Evolutionary conservation across 2,797 vertebrate species (phyloP), one percentile per base, ranked within the genome.

Genomic region (Channallabes apus): DNA sequence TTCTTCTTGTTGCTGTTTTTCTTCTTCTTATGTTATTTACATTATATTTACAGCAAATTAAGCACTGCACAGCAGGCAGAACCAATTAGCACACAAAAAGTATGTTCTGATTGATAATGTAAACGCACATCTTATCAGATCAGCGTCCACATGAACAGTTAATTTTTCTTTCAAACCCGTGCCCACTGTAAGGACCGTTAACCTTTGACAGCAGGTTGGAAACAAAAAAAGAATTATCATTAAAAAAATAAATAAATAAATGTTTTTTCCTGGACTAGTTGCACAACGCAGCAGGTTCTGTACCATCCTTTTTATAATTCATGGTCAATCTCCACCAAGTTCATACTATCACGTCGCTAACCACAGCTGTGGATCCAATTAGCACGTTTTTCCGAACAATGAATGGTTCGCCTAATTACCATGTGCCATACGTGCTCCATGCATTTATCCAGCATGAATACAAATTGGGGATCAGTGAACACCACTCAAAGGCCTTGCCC

Each of bases 381-480:
- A 75, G 56, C 41, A 29, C 56, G 32, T 64, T 85, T 51, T 65
- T 35, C 12, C 38, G 35, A 22, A 68, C 6, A 78, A 61, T 80
- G 67, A 83, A 84, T 35, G 2, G 22, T 84, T 77, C 15, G 46
- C 69, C 29, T 82, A 32, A 54, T 76, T 76, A 72, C 65, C 58
- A 82, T 83, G 83, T 76, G 18, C 64, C 35, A 32, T 56, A 54
- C 62, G 68, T 82, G 72, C 68, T 88, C 88, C 90, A 89, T 94
- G 94, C 94, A 93, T 92, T 92, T 92, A 90, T 90, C 91, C 93
- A 92, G n/a, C 62, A 32, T 67, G 79, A 94, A 94, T 94, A 93
- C 89, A 93, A 94, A 93, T 91, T 93, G 93, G 91, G 94, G 94
- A 95, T 96, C 95, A 92, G 94, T 95, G 94, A 91, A 93, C 92